Conservation (phyloP, 2,113 vertebrate genomes). For the mouse (Mus musculus) region GRCm39 chr12:92259001-92259500, state of each 20-base stretch:
- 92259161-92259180: not conserved
- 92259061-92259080: not conserved
- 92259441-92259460: not conserved
- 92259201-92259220: not conserved
- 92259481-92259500: not conserved
- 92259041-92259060: not conserved
- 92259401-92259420: not conserved
- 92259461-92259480: not conserved
- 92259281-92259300: not conserved
- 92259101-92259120: not conserved
- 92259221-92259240: not conserved
- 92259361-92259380: not conserved
- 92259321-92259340: not conserved
- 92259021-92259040: not conserved
- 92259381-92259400: not conserved
- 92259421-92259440: not conserved
- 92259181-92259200: not conserved
- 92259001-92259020: not conserved
- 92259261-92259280: not conserved
- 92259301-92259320: not conserved
- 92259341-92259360: not conserved
- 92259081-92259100: not conserved
- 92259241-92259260: not conserved
- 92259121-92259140: not conserved
- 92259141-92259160: not conserved